Evolutionary conservation across 1,140 invertebrate species (phyloP), one percentile per base, ranked within the genome.

Genomic region (Parasteatoda tepidariorum): DNA sequence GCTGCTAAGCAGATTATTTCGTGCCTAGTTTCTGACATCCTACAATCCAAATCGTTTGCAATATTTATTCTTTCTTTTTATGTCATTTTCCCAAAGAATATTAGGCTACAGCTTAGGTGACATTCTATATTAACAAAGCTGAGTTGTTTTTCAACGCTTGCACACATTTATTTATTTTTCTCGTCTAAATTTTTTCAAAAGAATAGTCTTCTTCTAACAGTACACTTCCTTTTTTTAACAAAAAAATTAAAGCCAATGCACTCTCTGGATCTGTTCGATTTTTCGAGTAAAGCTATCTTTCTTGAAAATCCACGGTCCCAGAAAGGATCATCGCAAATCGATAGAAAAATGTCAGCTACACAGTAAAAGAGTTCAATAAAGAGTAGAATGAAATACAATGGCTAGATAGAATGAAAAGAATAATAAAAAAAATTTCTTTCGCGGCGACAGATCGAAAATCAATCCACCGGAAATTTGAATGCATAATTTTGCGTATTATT

Each of bases 321-420:
- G 57, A 59, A n/a, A 59, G 24, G 57, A 59, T 59, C 57, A 59
- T 59, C 24, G 57, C 24, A 24, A 59, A 59, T 59, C 57, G 57
- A 59, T 59, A 59, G 57, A 9, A 48, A 18, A 59, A 59, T 59
- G 57, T 59, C 57, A 24, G 57, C 24, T 59, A 26, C 57, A n/a
- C 24, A 22, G 57, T n/a, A n/a, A 59, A 22, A 13, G 57, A 59
- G n/a, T 26, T 48, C 57, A n/a, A 24, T 59, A n/a, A 24, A 9
- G 11, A 24, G 57, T 59, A 22, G 24, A 7, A n/a, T 24, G 24
- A 59, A 59, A 59, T 59, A 59, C 18, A 59, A 22, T 22, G 6
- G 18, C 7, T 13, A 2, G 57, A 26, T 22, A 26, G 57, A 22
- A 22, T 18, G n/a, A 9, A 59, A 59, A 22, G 7, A 22, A 59